Base-by-base conservation (phyloP, 2,888 invertebrate genomes). In the Crocallis elinguaria region DNA sequence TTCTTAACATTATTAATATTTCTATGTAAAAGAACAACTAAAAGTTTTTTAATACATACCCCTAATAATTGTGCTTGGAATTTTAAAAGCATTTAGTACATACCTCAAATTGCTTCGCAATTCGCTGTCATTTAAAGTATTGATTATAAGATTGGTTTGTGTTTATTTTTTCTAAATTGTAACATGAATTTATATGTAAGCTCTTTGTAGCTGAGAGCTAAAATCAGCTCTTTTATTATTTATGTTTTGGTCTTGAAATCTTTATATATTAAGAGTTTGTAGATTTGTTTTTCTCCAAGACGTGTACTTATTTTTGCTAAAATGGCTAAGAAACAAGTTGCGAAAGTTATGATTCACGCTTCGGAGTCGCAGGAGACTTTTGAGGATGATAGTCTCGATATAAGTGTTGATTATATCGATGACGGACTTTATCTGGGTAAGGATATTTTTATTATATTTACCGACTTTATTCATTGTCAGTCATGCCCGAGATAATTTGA, bases 401-500 rank as follows among this genome's bases (percentile, higher is more conserved):
- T 90, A 36, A 90, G 88, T 54, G 89, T 90, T 9, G 86, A 90
- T 53, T 75, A 77, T 9, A 88, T 91, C 37, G 90, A 91, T 33
- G 85, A 89, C 33, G 71, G 82, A 51, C 66, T 90, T 5, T 90
- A 84, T 60, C 72, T 91, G 62, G 90, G 90, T 82, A 66, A 58
- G 71, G 39, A 7, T 19, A 13, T n/a, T 1, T 43, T 11, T 1
- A 21, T 21, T 30, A n/a, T 9, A 4, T 19, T 7, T 27, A 33
- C 2, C n/a, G 21, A 13, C 3, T 13, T 12, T 33, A 11, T 30
- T 8, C 2, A 25, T 25, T 29, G 3, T 19, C 3, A 19, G 19
- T 3, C 19, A 19, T 6, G 6, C 19, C n/a, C n/a, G n/a, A n/a
- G n/a, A n/a, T n/a, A n/a, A n/a, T n/a, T n/a, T n/a, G n/a, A n/a